These are phyloP conservation scores for Catharus fuscescens DNA, from an alignment of 2,113 vertebrate genomes.

Conservation along the genomic window DNA sequence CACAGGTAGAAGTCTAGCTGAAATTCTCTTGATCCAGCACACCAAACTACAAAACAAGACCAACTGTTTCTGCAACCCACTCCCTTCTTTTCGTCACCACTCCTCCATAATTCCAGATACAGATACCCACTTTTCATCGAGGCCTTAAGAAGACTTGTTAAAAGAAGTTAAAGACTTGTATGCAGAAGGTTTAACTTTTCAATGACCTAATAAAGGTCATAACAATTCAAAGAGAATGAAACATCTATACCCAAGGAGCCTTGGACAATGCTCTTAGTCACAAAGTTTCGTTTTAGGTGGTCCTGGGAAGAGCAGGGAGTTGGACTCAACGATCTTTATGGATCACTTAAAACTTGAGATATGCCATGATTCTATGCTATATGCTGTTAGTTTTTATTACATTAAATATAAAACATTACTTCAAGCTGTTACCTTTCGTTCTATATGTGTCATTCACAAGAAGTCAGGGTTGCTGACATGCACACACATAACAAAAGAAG, in stretches of 20 bases:
- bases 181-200: background rate
- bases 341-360: background rate
- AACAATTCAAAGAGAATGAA: background rate
- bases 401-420: background rate
- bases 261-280: rapidly evolving
- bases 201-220: background rate
- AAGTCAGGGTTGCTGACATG: background rate
- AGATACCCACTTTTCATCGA: background rate
- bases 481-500: background rate
- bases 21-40: background rate
- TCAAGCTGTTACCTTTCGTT: background rate
- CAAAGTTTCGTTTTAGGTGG: background rate
- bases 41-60: background rate
- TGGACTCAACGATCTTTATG: background rate
- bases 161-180: background rate
- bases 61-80: background rate
- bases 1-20: background rate
- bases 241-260: background rate
- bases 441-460: background rate
- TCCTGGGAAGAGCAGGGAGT: background rate
- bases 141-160: background rate
- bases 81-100: background rate
- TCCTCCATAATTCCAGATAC: background rate
- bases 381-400: background rate
- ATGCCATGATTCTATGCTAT: background rate